These are phyloP conservation scores for Lepidurus couesii DNA, from an alignment of 1,140 invertebrate genomes.

Conservation along the genomic window DNA sequence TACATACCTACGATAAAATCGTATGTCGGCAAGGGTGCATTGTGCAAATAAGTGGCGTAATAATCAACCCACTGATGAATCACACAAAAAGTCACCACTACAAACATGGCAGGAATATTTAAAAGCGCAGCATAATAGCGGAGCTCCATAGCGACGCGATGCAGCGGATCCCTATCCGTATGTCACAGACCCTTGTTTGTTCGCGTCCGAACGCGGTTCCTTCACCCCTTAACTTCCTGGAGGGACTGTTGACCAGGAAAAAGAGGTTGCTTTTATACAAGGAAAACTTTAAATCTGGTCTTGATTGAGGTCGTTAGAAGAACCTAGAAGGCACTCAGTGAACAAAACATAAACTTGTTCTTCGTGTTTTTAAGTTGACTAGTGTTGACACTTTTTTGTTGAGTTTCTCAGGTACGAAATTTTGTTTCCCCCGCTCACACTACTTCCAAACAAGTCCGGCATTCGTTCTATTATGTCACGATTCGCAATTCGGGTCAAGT, in stretches of 20 bases:
- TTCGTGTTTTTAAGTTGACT: no score
- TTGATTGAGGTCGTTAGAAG: not conserved
- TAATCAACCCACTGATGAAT: constrained; percentile 23
- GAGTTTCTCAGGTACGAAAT: not conserved
- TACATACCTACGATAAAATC: constrained; percentile 29
- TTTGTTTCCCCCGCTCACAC: not conserved
- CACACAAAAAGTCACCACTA: constrained; percentile 12
- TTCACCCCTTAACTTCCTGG: not conserved
- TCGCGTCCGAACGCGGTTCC: not conserved
- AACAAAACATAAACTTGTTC: not conserved
- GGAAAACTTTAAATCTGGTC: not conserved
- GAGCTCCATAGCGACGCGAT: not conserved
- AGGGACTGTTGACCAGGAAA: not conserved
- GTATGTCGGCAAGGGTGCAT: not conserved
- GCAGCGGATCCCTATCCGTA: not conserved
- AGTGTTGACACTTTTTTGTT: not conserved
- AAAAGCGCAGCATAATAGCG: not conserved
- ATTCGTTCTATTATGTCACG: not conserved
- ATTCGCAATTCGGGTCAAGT: not conserved
- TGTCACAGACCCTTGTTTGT: not conserved
- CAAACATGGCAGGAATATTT: constrained; percentile 20
- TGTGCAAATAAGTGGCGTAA: constrained; percentile 15
- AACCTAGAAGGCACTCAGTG: not conserved
- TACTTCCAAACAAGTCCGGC: not conserved
- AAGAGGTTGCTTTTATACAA: not conserved